These are phyloP conservation scores for Myanophis thanlyinensis DNA, from an alignment of 2,113 vertebrate genomes.

Conservation along the genomic window DNA sequence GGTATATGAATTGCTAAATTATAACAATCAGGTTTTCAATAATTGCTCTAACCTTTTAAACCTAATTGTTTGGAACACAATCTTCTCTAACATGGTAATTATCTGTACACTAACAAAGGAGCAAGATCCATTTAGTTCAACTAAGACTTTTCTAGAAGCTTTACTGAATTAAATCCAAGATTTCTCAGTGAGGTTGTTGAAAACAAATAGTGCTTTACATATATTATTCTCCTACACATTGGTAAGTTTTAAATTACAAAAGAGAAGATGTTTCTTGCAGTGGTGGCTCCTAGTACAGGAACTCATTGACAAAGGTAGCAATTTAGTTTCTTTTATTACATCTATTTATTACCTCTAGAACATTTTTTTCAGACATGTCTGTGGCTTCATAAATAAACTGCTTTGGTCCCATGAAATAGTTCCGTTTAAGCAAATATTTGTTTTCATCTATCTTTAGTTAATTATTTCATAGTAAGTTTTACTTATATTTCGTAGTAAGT, in stretches of 20 bases:
- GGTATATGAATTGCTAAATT: background rate
- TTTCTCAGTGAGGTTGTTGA: background rate
- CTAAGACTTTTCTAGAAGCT: background rate
- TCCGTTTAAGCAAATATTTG: background rate
- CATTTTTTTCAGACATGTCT: background rate
- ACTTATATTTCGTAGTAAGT: too few relatives aligned
- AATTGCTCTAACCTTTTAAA: background rate
- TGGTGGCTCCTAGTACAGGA: background rate
- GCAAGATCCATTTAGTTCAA: background rate
- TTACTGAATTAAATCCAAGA: background rate
- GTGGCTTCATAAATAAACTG: background rate
- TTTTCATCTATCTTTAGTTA: background rate
- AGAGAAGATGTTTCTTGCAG: background rate
- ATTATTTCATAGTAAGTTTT: background rate
- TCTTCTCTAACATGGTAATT: background rate
- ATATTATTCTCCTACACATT: background rate
- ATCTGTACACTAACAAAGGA: background rate
- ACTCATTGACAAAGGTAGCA: background rate
- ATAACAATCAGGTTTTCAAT: background rate
- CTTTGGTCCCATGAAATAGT: background rate
- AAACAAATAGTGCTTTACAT: background rate
- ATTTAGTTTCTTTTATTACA: background rate
- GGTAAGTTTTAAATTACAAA: background rate
- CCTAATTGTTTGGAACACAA: background rate
- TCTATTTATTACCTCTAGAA: too few relatives aligned